A percentile compares a stretch with the other conserved stretches of the same genome.
Evolutionary conservation across 2,113 vertebrate species (phyloP).

Genomic region (Cisticola juncidis): DNA sequence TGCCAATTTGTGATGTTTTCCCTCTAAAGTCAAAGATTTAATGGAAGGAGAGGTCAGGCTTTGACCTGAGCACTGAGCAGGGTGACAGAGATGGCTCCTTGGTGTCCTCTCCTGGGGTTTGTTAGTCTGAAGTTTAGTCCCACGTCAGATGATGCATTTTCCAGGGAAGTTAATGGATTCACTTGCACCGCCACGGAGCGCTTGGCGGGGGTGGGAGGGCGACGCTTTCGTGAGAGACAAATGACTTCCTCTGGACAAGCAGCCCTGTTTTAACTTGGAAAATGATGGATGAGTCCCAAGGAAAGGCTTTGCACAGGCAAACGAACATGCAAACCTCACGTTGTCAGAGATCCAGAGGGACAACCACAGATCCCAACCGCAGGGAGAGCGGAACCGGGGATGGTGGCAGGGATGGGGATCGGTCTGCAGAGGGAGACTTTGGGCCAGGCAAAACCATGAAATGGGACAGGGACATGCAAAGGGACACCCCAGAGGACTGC

Average conservation of each 20-base stretch:
- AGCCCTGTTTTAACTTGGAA: conserved; percentile 13
- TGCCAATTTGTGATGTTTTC: not conserved
- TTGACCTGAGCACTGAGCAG: conserved; percentile 17
- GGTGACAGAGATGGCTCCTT: conserved; percentile 42
- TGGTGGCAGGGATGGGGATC: not conserved
- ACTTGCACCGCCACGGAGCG: not conserved
- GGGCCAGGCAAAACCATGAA: not conserved
- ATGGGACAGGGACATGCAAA: not conserved
- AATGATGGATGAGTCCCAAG: conserved; percentile 18
- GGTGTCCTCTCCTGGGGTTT: not conserved
- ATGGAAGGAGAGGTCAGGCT: conserved; percentile 23
- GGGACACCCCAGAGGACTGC: not conserved
- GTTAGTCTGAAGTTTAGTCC: conserved; percentile 38
- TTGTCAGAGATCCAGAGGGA: not conserved
- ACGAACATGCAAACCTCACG: not conserved
- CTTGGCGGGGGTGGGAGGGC: not conserved
- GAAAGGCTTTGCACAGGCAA: not conserved
- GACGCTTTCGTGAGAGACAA: conserved; percentile 50
- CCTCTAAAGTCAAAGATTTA: not conserved
- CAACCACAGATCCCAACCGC: not conserved
- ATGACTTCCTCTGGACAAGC: conserved; percentile 51
- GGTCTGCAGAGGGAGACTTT: not conserved
- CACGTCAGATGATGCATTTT: conserved; percentile 23
- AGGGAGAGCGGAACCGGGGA: fast-evolving
- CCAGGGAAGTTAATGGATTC: conserved; percentile 53